A percentile compares a stretch with the other conserved stretches of the same genome.
Evolutionary conservation across 2,113 vertebrate genomes (phyloP).

Genomic region (Trematocara marginatum): DNA sequence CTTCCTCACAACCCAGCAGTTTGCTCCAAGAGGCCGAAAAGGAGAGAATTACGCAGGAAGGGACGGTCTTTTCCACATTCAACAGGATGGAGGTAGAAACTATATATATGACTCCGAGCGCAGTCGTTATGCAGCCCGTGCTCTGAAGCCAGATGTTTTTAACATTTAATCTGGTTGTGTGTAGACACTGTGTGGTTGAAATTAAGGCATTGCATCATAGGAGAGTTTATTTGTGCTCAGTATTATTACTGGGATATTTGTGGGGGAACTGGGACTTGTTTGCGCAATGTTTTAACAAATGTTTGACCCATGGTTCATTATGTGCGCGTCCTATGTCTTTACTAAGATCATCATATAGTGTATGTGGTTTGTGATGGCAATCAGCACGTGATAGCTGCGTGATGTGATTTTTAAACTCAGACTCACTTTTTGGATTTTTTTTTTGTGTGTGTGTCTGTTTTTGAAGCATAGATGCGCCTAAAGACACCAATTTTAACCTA

Average conservation of each 20-base stretch:
- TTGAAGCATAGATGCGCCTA: neutral
- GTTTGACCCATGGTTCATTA: neutral
- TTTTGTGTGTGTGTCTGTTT: neutral
- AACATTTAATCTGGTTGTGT: neutral
- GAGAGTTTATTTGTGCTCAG: neutral
- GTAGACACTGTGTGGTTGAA: neutral
- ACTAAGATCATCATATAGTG: neutral
- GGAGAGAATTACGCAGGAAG: neutral
- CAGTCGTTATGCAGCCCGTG: neutral
- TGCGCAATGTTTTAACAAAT: neutral
- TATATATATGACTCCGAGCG: neutral
- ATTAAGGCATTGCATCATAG: neutral
- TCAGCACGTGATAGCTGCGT: neutral
- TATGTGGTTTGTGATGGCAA: neutral
- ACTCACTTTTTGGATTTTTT: neutral
- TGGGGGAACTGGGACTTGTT: neutral
- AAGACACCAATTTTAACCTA: neutral
- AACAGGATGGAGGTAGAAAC: constrained; percentile 60
- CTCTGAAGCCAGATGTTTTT: constrained; percentile 7
- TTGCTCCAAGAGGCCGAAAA: neutral
- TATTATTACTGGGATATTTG: neutral
- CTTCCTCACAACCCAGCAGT: neutral
- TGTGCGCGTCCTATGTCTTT: neutral
- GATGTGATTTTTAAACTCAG: neutral
- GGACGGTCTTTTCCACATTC: neutral